Evolutionary conservation across 2,888 invertebrate genomes (phyloP).

Genomic region (Onthophagus sagittarius): DNA sequence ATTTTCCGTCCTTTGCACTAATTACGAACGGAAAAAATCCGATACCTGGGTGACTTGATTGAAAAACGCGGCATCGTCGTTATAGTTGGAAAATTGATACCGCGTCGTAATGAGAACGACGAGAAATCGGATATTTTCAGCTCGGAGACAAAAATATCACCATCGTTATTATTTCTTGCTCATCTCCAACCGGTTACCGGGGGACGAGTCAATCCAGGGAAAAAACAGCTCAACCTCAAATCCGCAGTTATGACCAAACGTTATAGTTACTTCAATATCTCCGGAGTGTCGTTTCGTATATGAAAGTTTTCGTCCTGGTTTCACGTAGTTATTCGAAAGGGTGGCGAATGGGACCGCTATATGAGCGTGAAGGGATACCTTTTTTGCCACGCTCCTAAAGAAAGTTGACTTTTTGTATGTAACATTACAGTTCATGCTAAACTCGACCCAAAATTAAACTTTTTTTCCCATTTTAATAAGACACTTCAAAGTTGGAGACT

Average conservation of each 20-base stretch:
- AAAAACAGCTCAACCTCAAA: constrained; percentile 7
- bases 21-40: background rate
- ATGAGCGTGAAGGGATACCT: background rate
- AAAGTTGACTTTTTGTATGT: background rate
- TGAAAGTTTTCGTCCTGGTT: constrained; percentile 6
- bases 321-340: background rate
- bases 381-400: background rate
- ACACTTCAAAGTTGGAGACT: background rate
- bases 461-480: background rate
- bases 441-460: too few species aligned
- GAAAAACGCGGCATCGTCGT: background rate
- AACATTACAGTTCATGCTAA: too few species aligned
- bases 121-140: background rate
- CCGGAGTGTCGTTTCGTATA: constrained; percentile 13
- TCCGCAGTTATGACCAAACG: constrained; percentile 12
- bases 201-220: constrained; percentile 4
- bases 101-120: background rate
- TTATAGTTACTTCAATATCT: constrained; percentile 14
- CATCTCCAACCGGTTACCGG: background rate
- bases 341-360: background rate
- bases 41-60: background rate
- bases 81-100: background rate
- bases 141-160: background rate
- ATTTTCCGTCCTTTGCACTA: background rate
- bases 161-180: background rate